A percentile compares a stretch with the other conserved stretches of the same genome.
These are phyloP conservation scores for Egretta garzetta DNA, from an alignment of 2,113 vertebrate species.

Conservation along the genomic window DNA sequence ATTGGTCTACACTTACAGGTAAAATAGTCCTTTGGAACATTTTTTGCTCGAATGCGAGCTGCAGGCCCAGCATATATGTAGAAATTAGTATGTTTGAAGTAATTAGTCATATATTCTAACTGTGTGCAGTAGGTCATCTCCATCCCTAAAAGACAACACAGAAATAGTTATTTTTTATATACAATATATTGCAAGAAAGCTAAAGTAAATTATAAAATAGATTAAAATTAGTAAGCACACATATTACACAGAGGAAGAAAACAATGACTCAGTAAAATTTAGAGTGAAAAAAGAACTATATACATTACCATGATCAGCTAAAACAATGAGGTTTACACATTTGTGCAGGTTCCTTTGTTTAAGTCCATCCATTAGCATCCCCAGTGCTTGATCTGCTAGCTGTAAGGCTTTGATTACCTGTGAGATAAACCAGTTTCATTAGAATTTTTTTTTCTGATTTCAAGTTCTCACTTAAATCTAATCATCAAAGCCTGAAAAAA, in stretches of 20 bases:
- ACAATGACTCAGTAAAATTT: background rate
- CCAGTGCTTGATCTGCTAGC: slow-evolving; percentile 81
- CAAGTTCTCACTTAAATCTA: background rate
- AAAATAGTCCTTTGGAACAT: slow-evolving; percentile 81
- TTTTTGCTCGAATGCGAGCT: slow-evolving; percentile 81
- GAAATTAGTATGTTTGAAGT: slow-evolving; percentile 77
- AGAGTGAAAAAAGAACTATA: background rate
- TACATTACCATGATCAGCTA: slow-evolving; percentile 92
- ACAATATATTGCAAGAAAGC: background rate
- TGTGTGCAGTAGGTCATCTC: slow-evolving; percentile 84
- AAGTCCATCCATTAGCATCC: slow-evolving; percentile 90
- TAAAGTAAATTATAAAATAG: background rate
- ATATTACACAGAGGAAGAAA: background rate
- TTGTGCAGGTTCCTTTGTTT: slow-evolving; percentile 82
- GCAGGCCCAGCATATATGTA: slow-evolving; percentile 86
- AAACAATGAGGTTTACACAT: slow-evolving; percentile 89
- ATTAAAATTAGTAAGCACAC: background rate
- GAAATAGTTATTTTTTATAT: background rate
- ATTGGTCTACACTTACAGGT: slow-evolving; percentile 80
- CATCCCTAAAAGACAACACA: slow-evolving; percentile 83
- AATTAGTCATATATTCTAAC: slow-evolving; percentile 80
- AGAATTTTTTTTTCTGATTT: background rate
- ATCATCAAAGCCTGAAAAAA: background rate
- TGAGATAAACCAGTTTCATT: background rate
- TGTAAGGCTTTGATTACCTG: slow-evolving; percentile 84